Evolutionary conservation across 2,113 vertebrate genomes (phyloP), one percentile per base, ranked within the genome.

Genomic region (Conger conger): DNA sequence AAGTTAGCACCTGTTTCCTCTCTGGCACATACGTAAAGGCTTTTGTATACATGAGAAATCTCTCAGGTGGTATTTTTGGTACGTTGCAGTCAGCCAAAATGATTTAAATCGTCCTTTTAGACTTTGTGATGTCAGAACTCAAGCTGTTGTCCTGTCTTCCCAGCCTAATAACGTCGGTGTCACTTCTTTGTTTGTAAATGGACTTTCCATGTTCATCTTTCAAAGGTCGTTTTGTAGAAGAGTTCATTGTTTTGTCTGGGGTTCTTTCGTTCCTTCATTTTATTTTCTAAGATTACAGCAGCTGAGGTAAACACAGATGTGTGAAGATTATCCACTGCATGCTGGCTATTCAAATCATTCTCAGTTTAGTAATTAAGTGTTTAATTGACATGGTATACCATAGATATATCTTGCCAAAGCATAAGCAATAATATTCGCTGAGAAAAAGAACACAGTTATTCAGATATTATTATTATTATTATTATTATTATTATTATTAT

Each of bases 21-120:
- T 45, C 68, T 76, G 38, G 76, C 13, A 76, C 50, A 40, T 83
- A 76, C 76, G 30, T 18, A 15, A 30, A 36, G 17, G 36, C 23
- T 45, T 45, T n/a, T 27, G 36, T 11, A 23, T 27, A 11, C 20
- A 7, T 20, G 23, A 40, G n/a, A n/a, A 36, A 63, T 63, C 57
- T 63, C 18, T 23, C 57, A 63, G 57, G 23, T 27, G 57, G 82
- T 11, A 50, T 27, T 63, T 45, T 37, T 50, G 11, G 45, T 50
- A 42, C 3, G 40, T 42, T 7, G 17, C n/a, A 4, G 68, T 33
- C 73, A 33, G n/a, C 30, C 36, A 18, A 30, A 9, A 23, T 50
- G n/a, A 42, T 83, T 83, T 53, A 83, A 77, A 83, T 30, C n/a
- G 7, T 53, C 82, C 63, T 76, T n/a, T 73, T 76, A 40, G 68